Evolutionary conservation across 2,888 invertebrate species (phyloP).

Genomic region (Polydrusus tereticollis): DNA sequence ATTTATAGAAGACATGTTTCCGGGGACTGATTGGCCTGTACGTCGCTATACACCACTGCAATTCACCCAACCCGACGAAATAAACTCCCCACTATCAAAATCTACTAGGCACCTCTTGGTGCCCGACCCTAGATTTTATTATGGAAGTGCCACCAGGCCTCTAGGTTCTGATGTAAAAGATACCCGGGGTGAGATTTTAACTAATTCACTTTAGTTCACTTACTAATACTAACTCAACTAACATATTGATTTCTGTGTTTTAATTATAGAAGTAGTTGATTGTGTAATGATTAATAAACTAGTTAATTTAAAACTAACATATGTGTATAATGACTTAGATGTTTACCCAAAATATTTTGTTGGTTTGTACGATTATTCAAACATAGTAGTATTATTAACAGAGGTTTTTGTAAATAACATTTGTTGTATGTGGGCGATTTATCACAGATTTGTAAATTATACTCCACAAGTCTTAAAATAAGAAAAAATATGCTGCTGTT

Average conservation of each 20-base stretch:
- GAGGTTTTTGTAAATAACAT: not conserved
- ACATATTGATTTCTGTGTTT: slow-evolving; percentile 9
- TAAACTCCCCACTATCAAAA: slow-evolving; percentile 79
- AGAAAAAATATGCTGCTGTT: no score
- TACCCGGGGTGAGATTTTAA: slow-evolving; percentile 62
- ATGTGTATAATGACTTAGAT: slow-evolving; percentile 21
- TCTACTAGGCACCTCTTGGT: slow-evolving; percentile 84
- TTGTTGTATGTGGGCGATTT: not conserved
- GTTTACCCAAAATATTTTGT: slow-evolving; percentile 11
- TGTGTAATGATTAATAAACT: slow-evolving; percentile 21
- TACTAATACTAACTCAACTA: slow-evolving; percentile 13
- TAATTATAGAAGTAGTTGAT: slow-evolving; percentile 19
- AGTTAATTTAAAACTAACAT: slow-evolving; percentile 10
- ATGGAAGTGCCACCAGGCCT: slow-evolving; percentile 68
- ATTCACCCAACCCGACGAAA: slow-evolving; percentile 84
- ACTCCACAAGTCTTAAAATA: no score
- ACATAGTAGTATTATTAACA: not conserved
- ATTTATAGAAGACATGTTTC: slow-evolving; percentile 72
- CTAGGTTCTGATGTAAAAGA: slow-evolving; percentile 54
- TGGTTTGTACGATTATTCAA: slow-evolving; percentile 39
- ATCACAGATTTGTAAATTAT: not conserved
- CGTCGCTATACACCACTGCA: slow-evolving; percentile 83
- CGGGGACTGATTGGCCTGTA: slow-evolving; percentile 82
- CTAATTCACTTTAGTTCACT: slow-evolving; percentile 30
- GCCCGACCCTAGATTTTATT: slow-evolving; percentile 77